Base-by-base conservation (phyloP, 1,140 invertebrate genomes). In the Tetramorium parvispinum region DNA sequence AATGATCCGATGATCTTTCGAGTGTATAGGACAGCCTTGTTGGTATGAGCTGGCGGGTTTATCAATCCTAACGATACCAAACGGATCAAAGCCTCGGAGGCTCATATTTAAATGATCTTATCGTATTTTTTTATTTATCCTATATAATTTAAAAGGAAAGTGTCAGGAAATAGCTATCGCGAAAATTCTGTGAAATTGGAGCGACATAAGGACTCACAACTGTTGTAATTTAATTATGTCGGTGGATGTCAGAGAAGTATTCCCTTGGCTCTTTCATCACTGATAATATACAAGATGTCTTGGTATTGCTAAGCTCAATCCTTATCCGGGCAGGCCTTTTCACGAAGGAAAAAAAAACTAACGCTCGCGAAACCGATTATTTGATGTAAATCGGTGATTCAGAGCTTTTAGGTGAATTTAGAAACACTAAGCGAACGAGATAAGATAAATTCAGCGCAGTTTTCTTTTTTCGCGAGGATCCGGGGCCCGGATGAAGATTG, bases 31-130 rank as follows among this genome's bases (percentile, higher is more conserved):
- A 61, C 13, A n/a, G 18, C 27, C n/a, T 32, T 59, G 24, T 55
- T 75, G 53, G 40, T 82, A 83, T 59, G 78, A 81, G 37, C 68
- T 75, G 53, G 40, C 68, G 8, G 40, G 7, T 75, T 83, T 70
- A 68, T 75, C 24, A 59, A 49, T 18, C n/a, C 68, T 63, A 83
- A 68, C 68, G 79, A 24, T 57, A 73, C 53, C 79, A 82, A 82
- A n/a, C n/a, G n/a, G 43, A 51, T 1, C 24, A 46, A 11, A 46
- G 8, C 40, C 13, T 73, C 24, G 3, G 10, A 57, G 43, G 21
- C 13, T 3, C 37, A 21, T 32, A 4, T 70, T 57, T 71, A 10
- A 43, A 40, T 81, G 4, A 53, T n/a, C 51, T 53, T 70, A n/a
- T 24, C 3, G 21, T 82, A 82, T 73, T 73, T 83, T 83, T 73